Evolutionary conservation across 1,140 invertebrate genomes (phyloP).

Genomic region (Nomia melanderi): DNA sequence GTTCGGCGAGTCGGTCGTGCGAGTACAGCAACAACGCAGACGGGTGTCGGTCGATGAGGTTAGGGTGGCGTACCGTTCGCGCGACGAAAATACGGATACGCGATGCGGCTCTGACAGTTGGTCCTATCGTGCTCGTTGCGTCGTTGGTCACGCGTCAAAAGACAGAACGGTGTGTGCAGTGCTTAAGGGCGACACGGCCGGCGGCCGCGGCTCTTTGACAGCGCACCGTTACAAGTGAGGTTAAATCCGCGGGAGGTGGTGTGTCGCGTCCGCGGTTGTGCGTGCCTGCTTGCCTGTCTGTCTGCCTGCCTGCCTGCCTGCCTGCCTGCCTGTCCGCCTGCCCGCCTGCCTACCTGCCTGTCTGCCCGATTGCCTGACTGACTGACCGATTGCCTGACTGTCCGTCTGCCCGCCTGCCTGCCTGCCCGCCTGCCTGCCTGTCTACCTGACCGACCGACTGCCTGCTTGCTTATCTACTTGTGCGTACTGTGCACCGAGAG

Average conservation of each 20-base stretch:
- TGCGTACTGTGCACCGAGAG: conserved; percentile 36
- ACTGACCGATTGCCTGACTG: too few relatives aligned
- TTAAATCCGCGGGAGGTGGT: conserved; percentile 23
- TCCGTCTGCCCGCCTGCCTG: too few relatives aligned
- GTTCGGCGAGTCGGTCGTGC: not conserved
- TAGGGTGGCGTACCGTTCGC: conserved; percentile 39
- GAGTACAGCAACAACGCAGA: not conserved
- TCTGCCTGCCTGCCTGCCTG: too few relatives aligned
- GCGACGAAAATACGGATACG: conserved; percentile 24
- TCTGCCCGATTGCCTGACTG: too few relatives aligned
- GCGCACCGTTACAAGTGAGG: conserved; percentile 25
- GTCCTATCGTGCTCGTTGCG: not conserved
- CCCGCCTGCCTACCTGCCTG: too few relatives aligned
- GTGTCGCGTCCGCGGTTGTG: conserved; percentile 24
- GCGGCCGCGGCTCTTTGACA: conserved; percentile 29
- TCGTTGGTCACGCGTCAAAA: not conserved
- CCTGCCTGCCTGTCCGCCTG: too few relatives aligned
- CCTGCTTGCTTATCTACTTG: too few relatives aligned
- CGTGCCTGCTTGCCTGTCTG: too few relatives aligned
- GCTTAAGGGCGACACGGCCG: conserved; percentile 10
- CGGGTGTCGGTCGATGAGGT: conserved; percentile 43
- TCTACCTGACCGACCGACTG: too few relatives aligned
- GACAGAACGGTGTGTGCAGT: conserved; percentile 14
- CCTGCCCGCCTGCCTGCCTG: too few relatives aligned
- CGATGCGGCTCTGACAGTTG: conserved; percentile 40